Evolutionary conservation across 2,888 invertebrate species (phyloP), one percentile per base, ranked within the genome.

Genomic region (Sminthurides aquaticus): DNA sequence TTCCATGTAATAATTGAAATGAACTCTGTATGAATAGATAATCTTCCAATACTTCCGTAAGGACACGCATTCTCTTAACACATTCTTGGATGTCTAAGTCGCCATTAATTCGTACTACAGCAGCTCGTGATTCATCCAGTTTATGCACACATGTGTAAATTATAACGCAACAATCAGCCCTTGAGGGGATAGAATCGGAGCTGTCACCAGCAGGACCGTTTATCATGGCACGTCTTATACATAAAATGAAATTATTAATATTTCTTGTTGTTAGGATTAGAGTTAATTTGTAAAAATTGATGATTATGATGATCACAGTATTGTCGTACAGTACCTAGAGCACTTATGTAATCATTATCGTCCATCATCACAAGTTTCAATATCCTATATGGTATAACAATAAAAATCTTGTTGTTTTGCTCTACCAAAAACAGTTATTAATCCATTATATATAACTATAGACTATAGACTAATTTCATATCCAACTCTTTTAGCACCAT

Each of bases 281-380:
- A 15, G 20, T 18, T 8, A 52, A 52, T 22, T 34, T 34, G 43
- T 52, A 52, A 20, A 52, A 11, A 43, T 43, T 43, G 43, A 43
- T 43, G 8, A 43, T 43, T 11, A 20, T 52, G 52, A 20, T 52
- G 52, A 52, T 52, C 52, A 8, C 52, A 52, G 52, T 52, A 52
- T 52, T 52, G 52, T 52, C 22, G 52, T 52, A 52, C 52, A 15
- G 5, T 52, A 52, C 52, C 22, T 20, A 15, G 43, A 52, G 22
- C 18, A 52, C 52, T 18, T 52, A 52, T 20, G 52, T 52, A 15
- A 20, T 52, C 52, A 15, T 52, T 20, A 52, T 52, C 52, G 52
- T 22, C 52, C 52, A 52, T 15, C 52, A 52, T 52, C 5, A n/a
- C n/a, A 52, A 52, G 20, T 52, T 20, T 20, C 52, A 52, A 8